These are phyloP conservation scores for Phrynocephalus versicolor DNA, from an alignment of 2,113 vertebrate genomes.

Conservation along the genomic window DNA sequence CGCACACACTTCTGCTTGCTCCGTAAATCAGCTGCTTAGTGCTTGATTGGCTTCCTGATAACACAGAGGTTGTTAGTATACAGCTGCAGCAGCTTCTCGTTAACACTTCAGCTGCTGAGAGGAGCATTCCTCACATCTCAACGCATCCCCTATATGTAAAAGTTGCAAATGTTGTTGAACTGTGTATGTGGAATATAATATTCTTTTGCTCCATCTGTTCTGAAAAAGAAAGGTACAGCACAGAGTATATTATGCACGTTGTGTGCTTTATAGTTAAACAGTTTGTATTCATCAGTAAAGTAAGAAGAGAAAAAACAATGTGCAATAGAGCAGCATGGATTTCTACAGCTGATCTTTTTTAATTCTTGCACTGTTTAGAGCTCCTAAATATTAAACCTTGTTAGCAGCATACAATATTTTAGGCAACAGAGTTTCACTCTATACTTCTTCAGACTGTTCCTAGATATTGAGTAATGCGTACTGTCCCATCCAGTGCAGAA, in stretches of 20 bases:
- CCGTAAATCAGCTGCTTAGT: too few relatives aligned
- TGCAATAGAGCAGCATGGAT: conserved; percentile 29
- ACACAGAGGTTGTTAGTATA: too few relatives aligned
- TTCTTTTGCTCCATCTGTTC: conserved; percentile 42
- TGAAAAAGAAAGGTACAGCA: conserved; percentile 24
- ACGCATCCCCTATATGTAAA: too few relatives aligned
- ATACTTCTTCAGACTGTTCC: neutral
- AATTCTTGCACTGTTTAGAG: conserved; percentile 10
- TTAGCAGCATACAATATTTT: neutral
- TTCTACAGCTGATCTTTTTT: neutral
- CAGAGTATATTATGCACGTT: conserved; percentile 36
- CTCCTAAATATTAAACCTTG: neutral
- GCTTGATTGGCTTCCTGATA: too few relatives aligned
- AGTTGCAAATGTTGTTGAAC: conserved; percentile 17
- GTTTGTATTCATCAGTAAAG: conserved; percentile 60
- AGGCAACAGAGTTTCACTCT: neutral
- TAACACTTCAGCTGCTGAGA: too few relatives aligned
- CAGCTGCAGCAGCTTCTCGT: too few relatives aligned
- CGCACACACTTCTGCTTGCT: too few relatives aligned
- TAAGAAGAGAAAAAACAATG: conserved; percentile 43
- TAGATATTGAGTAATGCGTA: neutral
- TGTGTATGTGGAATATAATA: conserved; percentile 33
- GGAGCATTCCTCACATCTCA: too few relatives aligned
- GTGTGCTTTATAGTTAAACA: conserved; percentile 59
- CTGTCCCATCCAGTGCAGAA: neutral